Base-by-base conservation (phyloP, 2,113 vertebrate genomes). In the Gobiocypris rarus region DNA sequence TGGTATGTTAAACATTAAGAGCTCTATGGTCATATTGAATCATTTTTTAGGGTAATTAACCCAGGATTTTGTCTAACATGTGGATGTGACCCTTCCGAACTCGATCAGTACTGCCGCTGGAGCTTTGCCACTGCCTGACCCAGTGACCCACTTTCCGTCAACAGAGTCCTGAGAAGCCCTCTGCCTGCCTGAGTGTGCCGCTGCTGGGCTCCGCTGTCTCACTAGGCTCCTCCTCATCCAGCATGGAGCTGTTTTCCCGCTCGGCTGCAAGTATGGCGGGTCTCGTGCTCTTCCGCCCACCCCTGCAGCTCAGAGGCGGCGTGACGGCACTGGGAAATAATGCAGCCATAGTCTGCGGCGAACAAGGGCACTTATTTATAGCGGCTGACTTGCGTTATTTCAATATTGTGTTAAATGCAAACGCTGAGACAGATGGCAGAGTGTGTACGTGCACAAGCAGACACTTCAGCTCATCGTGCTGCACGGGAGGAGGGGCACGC, bases 141-240 rank as follows among this genome's bases (percentile, higher is more conserved):
- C 82, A 89, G 81, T 90, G 86, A 90, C 89, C 85, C 83, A 90
- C 77, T 89, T 90, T 84, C 82, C 31, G 17, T 45, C 13, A 71
- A 38, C 15, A 22, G 76, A 48, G 28, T 74, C 61, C 45, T 48
- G 50, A 71, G 50, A 86, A 52, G 38, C 52, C 78, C 58, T 38
- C 3, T 15, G 14, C 75, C 83, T 71, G 82, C 61, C 77, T 6
- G 61, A 69, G 77, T 17, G 54, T 38, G 58, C 81, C 15, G 69
- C 86, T 75, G 85, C 82, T 24, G 56, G 78, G 70, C 81, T 50
- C 84, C 50, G 58, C 75, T 31, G 70, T 52, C 75, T 56, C 26
- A 28, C 41, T n/a, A 83, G 26, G 61, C 86, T 74, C 84, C 84
- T 59, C 63, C 65, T 79, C 52, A 54, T 54, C 52, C 52, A 54